phyloP scores from a whole-genome alignment of 2,113 vertebrate genomes.

The Pitta sordida region DNA sequence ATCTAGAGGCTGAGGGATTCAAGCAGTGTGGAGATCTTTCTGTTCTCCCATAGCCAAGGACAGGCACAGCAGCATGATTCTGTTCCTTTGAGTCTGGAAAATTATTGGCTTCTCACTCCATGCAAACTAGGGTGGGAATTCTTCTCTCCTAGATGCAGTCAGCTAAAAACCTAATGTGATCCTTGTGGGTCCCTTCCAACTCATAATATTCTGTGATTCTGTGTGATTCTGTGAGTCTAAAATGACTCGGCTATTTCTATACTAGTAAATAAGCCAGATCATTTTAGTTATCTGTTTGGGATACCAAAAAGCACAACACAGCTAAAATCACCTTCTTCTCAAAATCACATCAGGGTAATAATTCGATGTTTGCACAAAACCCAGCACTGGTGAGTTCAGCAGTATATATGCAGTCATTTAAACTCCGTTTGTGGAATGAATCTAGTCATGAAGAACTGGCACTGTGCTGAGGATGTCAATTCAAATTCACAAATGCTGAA shows the following conservation, averaged over 20 bases:
- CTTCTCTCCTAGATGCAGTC: not conserved
- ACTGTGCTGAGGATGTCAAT: conserved; percentile 50
- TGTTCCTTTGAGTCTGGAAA: not conserved
- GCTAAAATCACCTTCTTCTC: not conserved
- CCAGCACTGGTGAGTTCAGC: not conserved
- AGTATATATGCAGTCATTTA: not conserved
- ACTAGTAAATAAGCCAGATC: not conserved
- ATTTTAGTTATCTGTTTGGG: not conserved
- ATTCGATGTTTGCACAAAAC: not conserved
- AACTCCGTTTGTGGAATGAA: conserved; percentile 20
- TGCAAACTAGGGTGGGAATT: fast-evolving
- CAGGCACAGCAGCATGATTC: not conserved
- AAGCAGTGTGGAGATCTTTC: not conserved
- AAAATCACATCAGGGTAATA: not conserved
- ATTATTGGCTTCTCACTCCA: not conserved
- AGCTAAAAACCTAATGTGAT: not conserved
- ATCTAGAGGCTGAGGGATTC: not conserved
- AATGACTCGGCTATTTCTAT: not conserved
- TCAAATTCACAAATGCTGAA: conserved; percentile 62
- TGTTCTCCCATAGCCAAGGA: not conserved
- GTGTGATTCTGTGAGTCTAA: no score
- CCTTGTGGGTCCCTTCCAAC: no score
- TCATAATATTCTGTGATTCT: no score
- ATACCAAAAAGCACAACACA: not conserved
- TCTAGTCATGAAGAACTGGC: conserved; percentile 43